These are phyloP conservation scores for Cynopterus sphinx DNA, from an alignment of 2,797 vertebrate genomes.

Conservation along the genomic window DNA sequence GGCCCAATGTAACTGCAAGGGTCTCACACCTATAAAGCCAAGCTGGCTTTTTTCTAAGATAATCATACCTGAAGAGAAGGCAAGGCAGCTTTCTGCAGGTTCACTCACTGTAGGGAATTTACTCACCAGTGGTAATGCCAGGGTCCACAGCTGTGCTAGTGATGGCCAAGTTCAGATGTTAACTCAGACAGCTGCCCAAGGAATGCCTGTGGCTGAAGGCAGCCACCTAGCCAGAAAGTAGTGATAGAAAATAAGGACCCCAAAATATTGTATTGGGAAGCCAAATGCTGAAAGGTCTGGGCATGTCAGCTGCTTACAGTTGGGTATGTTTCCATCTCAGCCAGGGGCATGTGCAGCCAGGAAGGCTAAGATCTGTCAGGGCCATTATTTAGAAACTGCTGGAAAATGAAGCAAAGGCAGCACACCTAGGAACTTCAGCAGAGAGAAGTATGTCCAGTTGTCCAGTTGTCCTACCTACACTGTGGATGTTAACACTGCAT, in stretches of 20 bases:
- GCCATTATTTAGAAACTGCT: not conserved
- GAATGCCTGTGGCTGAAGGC: conserved; percentile 14
- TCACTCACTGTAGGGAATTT: conserved; percentile 33
- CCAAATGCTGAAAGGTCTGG: not conserved
- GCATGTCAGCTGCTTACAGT: not conserved
- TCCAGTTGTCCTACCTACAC: not conserved
- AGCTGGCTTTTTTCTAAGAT: not conserved
- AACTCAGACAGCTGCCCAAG: conserved; percentile 44
- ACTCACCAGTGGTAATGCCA: not conserved
- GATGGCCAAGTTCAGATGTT: conserved; percentile 31
- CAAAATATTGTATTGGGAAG: conserved; percentile 4
- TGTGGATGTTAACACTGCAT: not conserved
- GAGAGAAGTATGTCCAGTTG: not conserved
- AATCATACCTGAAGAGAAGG: conserved; percentile 33
- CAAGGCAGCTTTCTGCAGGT: conserved; percentile 18
- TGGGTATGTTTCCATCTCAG: not conserved
- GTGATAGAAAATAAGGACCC: conserved; percentile 35
- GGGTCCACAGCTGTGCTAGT: conserved; percentile 18
- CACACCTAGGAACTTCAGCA: not conserved
- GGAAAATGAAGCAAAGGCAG: not conserved
- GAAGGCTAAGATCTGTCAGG: not conserved
- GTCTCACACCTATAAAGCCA: not conserved
- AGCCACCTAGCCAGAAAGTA: conserved; percentile 24
- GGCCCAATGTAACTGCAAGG: not conserved
- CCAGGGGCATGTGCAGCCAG: not conserved